Evolutionary conservation across 1,140 invertebrate genomes (phyloP).

Genomic region (Drosophila arizonae): DNA sequence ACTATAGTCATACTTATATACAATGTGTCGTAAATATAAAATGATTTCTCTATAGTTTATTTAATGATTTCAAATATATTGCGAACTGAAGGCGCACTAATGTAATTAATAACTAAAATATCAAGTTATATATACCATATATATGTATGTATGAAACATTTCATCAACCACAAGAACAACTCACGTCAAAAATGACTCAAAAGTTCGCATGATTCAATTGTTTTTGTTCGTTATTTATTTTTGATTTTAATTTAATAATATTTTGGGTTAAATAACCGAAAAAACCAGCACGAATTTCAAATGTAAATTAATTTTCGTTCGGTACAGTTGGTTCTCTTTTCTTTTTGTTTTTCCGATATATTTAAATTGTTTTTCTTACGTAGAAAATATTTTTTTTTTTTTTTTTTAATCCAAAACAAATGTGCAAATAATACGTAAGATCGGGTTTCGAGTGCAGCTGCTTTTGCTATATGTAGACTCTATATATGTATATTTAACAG

Average conservation of each 20-base stretch:
- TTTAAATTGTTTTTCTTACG: not conserved
- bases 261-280: not conserved
- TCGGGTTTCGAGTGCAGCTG: constrained; percentile 63
- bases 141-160: not conserved
- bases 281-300: not conserved
- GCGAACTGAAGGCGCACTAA: constrained; percentile 12
- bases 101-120: not conserved
- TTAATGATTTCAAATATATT: constrained; percentile 28
- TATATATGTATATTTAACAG: too few relatives aligned
- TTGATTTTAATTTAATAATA: not conserved
- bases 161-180: not conserved
- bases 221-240: constrained; percentile 5
- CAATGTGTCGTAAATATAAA: constrained; percentile 50
- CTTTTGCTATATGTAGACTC: constrained; percentile 37
- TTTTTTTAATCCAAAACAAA: constrained; percentile 30
- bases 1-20: constrained; percentile 19
- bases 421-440: constrained; percentile 39
- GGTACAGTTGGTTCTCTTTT: not conserved
- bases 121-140: not conserved
- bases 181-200: constrained; percentile 3
- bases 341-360: not conserved
- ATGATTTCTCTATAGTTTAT: constrained; percentile 34
- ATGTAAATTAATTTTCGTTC: not conserved
- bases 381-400: not conserved
- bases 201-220: not conserved